Conservation (phyloP, 2,888 invertebrate genomes). For the Xanthorhoe spadicearia region DNA sequence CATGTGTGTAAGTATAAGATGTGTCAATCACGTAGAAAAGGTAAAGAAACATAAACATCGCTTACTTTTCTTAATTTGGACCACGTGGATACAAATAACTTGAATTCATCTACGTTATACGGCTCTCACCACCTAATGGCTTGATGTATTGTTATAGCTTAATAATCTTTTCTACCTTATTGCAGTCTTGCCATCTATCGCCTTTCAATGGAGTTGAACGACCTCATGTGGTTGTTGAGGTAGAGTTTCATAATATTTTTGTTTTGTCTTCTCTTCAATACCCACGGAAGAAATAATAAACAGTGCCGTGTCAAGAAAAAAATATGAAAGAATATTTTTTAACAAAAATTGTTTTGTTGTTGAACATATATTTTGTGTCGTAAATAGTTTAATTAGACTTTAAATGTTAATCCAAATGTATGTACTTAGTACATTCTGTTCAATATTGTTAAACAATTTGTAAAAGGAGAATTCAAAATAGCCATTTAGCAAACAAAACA, state of each 20-base stretch:
- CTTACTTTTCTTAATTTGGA: constrained; percentile 37
- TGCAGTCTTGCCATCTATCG: constrained; percentile 33
- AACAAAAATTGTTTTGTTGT: too few species aligned
- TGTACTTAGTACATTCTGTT: too few species aligned
- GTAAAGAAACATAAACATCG: neutral
- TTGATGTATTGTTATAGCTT: constrained; percentile 76
- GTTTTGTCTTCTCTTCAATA: neutral
- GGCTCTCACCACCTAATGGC: constrained; percentile 69
- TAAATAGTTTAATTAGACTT: too few species aligned
- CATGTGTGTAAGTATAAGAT: neutral
- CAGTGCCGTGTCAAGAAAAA: too few species aligned
- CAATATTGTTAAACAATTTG: too few species aligned
- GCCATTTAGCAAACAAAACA: neutral
- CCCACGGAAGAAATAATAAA: too few species aligned
- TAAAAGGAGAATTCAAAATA: neutral
- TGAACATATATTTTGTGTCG: too few species aligned
- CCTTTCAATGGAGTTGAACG: constrained; percentile 24
- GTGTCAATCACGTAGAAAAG: neutral
- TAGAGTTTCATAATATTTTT: constrained; percentile 1
- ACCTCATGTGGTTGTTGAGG: constrained; percentile 13
- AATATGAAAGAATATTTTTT: too few species aligned
- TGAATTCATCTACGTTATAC: constrained; percentile 72
- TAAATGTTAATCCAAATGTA: too few species aligned
- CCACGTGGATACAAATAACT: constrained; percentile 59
- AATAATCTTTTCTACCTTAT: constrained; percentile 64